Conservation (phyloP, 2,797 vertebrate genomes). For the Sebastes minor region DNA sequence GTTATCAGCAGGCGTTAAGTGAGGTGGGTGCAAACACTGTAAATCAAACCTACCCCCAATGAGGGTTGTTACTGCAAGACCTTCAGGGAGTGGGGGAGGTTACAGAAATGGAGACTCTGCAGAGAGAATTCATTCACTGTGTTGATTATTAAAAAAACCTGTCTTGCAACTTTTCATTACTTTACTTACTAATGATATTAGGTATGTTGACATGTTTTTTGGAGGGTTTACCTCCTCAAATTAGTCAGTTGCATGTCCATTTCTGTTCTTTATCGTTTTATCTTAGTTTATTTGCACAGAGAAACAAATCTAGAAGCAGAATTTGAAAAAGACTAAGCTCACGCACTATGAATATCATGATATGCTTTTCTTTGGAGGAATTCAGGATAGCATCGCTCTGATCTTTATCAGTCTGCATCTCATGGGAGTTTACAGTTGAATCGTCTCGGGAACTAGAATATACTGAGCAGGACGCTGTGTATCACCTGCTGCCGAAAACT, state of each 20-base stretch:
- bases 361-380: slow-evolving; percentile 34
- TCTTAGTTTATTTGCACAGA: slow-evolving; percentile 12
- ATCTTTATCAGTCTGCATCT: slow-evolving; percentile 30
- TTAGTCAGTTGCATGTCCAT: no score
- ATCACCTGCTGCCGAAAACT: not conserved
- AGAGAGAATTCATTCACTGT: not conserved
- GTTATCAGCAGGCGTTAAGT: slow-evolving; percentile 42
- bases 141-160: not conserved
- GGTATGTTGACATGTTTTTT: not conserved
- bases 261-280: not conserved
- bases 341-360: not conserved
- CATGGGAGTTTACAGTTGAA: slow-evolving; percentile 25
- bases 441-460: not conserved
- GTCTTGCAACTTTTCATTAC: not conserved
- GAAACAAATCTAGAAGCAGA: not conserved
- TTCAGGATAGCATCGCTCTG: not conserved
- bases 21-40: slow-evolving; percentile 6
- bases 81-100: not conserved
- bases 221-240: not conserved
- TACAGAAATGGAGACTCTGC: not conserved
- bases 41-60: slow-evolving; percentile 41
- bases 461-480: not conserved
- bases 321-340: not conserved
- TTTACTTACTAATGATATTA: not conserved
- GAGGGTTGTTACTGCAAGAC: not conserved